Base-by-base conservation (phyloP, 1,140 invertebrate species). In the Ceratina japonica region DNA sequence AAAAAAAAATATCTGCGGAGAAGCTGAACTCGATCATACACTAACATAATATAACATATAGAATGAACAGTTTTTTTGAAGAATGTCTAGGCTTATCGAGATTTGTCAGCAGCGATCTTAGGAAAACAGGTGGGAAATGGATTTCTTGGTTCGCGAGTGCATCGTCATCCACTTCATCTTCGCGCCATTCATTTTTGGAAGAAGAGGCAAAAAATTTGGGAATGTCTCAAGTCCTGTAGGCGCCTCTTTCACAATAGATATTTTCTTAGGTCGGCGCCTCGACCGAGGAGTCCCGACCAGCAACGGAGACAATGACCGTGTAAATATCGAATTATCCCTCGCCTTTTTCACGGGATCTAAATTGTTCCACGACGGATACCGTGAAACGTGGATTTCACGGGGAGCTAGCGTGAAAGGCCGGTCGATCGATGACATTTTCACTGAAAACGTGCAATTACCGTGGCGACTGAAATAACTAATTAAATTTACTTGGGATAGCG, bases 251-350 rank as follows among this genome's bases (percentile, higher is more conserved):
- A 44, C 37, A 44, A 44, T 44, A 81, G 86, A 87, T 87, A 83
- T 87, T 87, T 83, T 83, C 83, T 87, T 87, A 87, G 86, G 86
- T 37, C 52, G 18, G 4, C 22, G 22, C 22, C 37, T n/a, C 65
- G 71, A 66, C 79, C 75, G 52, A 64, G 27, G 62, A n/a, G 75
- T 0, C 31, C 37, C 56, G 51, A 49, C 20, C 15, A 10, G 75
- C 82, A 83, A 83, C 69, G 59, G 81, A 87, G 85, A 86, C 86
- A 87, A 86, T 78, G 85, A 81, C 22, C 61, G 64, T 65, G 69
- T 65, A 80, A 85, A 83, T 72, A 81, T 80, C 72, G 69, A 85
- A 78, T 86, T 85, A 85, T 76, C 71, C 73, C 75, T 84, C 64
- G 81, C 76, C 75, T 86, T 80, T 73, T 61, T 44, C 37, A 44